Conservation (phyloP, 2,113 vertebrate genomes). For the Ardeotis arabs region DNA sequence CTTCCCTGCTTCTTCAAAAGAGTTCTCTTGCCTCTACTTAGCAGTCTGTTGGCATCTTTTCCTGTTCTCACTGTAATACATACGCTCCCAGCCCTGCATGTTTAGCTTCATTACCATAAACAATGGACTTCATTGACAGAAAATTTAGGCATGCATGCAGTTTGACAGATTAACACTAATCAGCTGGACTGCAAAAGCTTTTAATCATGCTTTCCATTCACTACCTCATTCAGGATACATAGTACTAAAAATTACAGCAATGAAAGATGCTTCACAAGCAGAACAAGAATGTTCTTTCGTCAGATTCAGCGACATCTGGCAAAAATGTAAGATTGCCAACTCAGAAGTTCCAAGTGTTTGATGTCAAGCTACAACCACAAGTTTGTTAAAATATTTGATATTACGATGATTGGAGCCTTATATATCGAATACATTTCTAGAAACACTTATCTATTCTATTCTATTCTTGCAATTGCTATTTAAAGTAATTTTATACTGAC, state of each 20-base stretch:
- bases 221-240: background rate
- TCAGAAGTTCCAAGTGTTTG: background rate
- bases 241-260: background rate
- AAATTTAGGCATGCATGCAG: background rate
- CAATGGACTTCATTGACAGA: background rate
- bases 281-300: background rate
- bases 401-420: background rate
- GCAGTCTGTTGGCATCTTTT: background rate
- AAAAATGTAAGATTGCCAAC: background rate
- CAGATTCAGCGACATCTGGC: accelerated
- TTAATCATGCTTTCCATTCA: background rate
- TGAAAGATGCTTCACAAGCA: background rate
- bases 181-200: background rate
- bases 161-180: background rate
- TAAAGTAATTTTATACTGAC: background rate
- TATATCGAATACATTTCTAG: background rate
- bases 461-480: background rate
- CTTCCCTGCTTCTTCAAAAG: background rate
- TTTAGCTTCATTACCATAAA: background rate
- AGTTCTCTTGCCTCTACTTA: background rate
- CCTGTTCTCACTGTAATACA: background rate
- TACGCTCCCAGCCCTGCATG: background rate
- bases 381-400: background rate
- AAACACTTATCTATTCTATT: background rate
- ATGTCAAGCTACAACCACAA: background rate